These are phyloP conservation scores for Chironomus tepperi DNA, from an alignment of 1,140 invertebrate species.

Conservation along the genomic window DNA sequence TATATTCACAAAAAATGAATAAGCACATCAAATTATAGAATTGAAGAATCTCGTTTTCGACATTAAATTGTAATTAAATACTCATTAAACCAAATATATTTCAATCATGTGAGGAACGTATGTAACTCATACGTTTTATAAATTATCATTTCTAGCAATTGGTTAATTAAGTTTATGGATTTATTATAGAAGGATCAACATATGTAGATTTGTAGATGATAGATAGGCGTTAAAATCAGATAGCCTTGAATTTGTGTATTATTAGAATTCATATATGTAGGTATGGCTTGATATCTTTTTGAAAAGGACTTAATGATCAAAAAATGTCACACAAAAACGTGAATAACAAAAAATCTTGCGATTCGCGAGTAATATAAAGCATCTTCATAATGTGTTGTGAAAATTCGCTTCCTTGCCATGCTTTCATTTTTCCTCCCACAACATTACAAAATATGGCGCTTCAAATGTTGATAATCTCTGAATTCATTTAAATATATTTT, in stretches of 20 bases:
- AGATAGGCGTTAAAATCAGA: not conserved
- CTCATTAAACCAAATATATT: conserved; percentile 19
- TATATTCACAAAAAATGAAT: too few species aligned
- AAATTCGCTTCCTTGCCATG: not conserved
- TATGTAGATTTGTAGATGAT: not conserved
- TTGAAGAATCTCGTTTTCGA: not conserved
- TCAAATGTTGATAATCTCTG: conserved; percentile 23
- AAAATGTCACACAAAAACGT: too few species aligned
- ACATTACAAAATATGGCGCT: conserved; percentile 18
- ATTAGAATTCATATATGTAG: too few species aligned
- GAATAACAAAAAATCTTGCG: too few species aligned
- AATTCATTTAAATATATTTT: conserved; percentile 22
- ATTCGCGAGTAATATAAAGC: not conserved
- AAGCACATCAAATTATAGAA: not conserved
- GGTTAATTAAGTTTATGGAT: conserved; percentile 14
- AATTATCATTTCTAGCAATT: not conserved
- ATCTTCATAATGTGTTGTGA: conserved; percentile 7
- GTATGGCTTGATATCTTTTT: too few species aligned
- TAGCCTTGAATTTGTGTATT: too few species aligned
- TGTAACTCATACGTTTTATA: not conserved
- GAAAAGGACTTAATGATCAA: too few species aligned
- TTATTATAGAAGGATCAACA: not conserved
- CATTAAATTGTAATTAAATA: conserved; percentile 19
- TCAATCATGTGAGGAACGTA: not conserved
- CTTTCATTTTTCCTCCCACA: not conserved